phyloP scores from a whole-genome alignment of 2,888 invertebrate genomes.

The Pandemis heparana region DNA sequence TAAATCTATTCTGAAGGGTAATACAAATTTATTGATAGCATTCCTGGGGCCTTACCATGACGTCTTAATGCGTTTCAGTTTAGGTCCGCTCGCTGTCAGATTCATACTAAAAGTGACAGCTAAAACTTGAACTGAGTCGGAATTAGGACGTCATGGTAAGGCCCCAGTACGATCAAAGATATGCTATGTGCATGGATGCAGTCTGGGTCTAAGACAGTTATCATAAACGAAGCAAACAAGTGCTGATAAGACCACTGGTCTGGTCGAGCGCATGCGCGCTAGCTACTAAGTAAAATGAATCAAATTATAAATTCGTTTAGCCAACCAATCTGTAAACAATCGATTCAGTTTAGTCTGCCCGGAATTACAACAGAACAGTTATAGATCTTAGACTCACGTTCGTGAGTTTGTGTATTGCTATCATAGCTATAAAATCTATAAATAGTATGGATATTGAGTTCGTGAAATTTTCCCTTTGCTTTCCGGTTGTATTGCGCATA shows the following conservation, averaged over 20 bases:
- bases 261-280: neutral
- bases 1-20: neutral
- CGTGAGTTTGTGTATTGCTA: constrained; percentile 8
- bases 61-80: too few species aligned
- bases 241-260: neutral
- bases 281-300: neutral
- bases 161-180: neutral
- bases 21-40: neutral
- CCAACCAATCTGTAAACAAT: constrained; percentile 5
- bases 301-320: constrained; percentile 3
- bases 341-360: constrained; percentile 6
- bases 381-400: neutral
- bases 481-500: constrained; percentile 8
- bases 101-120: too few species aligned
- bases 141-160: too few species aligned
- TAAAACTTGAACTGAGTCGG: too few species aligned
- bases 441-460: constrained; percentile 1
- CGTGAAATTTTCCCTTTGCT: neutral
- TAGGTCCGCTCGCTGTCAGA: too few species aligned
- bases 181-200: neutral
- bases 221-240: constrained; percentile 7
- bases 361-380: constrained; percentile 18
- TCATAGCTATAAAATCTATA: constrained; percentile 19
- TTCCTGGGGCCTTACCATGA: too few species aligned
- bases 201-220: neutral